Base-by-base conservation (phyloP, 2,113 vertebrate genomes). In the Cervus canadensis region DNA sequence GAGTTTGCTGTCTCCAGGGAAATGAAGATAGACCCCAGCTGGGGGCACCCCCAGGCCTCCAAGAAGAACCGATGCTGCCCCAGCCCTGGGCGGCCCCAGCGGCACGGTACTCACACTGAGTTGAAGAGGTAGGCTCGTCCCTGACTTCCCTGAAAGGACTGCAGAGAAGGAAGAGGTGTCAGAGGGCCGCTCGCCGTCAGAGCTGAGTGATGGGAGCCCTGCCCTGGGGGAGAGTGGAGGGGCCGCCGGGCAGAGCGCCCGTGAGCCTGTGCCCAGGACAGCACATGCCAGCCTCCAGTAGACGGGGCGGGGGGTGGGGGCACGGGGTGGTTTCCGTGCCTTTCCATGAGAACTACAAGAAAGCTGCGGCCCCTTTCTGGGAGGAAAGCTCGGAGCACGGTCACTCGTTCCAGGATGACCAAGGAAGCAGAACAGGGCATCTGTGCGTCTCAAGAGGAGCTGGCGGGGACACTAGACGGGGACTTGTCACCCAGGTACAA, bases 111-210 rank as follows among this genome's bases (percentile, higher is more conserved):
- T 99, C 98, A 99, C 99, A 99, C 99, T 59, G 99, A 99, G 96
- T 99, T 99, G 98, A 99, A 99, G 99, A 99, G 99, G 98, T 99
- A 99, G 98, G 99, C 99, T 99, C 99, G 99, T 96, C 99, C 99
- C 98, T 99, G 99, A 98, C 99, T 99, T 96, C 99, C 99, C 99
- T 99, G 99, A 98, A 99, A 99, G 98, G 99, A 99, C 99, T 99
- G 99, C 74, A 99, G 87, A 98, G 90, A 84, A 95, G 60, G 81
- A 98, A 78, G 62, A 23, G 84, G 56, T 45, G n/a, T 57, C 40
- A 57, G 64, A 7, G 95, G 54, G 15, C 7, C 2, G 21, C 23
- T 6, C 5, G 5, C 5, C 0, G 16, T 52, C 28, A 33, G 45
- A 30, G 15, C 16, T 17, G 28, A 30, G 76, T 17, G n/a, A 23